Evolutionary conservation across 2,797 vertebrate genomes (phyloP).

Genomic region (Echiichthys vipera): DNA sequence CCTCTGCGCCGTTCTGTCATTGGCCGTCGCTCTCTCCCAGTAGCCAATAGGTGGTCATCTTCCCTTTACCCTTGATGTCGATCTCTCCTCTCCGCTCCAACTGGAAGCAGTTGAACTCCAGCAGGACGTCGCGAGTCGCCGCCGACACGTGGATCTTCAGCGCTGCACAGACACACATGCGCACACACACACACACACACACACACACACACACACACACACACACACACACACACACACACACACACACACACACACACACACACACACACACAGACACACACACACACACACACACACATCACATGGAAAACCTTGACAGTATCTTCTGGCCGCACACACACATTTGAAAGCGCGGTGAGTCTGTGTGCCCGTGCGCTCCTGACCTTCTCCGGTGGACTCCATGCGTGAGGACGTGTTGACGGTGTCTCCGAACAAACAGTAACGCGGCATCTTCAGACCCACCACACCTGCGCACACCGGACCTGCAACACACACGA

Average conservation of each 20-base stretch:
- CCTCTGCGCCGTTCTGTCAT: constrained; percentile 57
- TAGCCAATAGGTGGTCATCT: constrained; percentile 93
- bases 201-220: too few relatives aligned
- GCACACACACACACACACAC: neutral
- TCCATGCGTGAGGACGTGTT: constrained; percentile 97
- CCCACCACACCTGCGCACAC: constrained; percentile 94
- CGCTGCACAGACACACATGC: constrained; percentile 72
- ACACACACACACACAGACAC: neutral
- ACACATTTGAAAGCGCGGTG: too few relatives aligned
- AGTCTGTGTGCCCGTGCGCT: neutral
- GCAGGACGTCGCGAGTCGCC: constrained; percentile 87
- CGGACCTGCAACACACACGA: constrained; percentile 80
- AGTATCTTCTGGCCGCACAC: too few relatives aligned
- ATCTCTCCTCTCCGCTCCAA: constrained; percentile 91
- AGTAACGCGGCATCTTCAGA: constrained; percentile 95
- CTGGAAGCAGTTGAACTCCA: constrained; percentile 91
- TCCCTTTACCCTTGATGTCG: constrained; percentile 94
- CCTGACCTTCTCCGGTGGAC: constrained; percentile 91
- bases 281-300: neutral
- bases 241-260: too few relatives aligned
- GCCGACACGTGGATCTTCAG: constrained; percentile 93
- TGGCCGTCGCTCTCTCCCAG: constrained; percentile 84
- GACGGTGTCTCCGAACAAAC: constrained; percentile 94
- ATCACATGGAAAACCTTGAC: too few relatives aligned
- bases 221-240: too few relatives aligned